Evolutionary conservation across 2,113 vertebrate genomes (phyloP).

Genomic region (Centropus bengalensis): DNA sequence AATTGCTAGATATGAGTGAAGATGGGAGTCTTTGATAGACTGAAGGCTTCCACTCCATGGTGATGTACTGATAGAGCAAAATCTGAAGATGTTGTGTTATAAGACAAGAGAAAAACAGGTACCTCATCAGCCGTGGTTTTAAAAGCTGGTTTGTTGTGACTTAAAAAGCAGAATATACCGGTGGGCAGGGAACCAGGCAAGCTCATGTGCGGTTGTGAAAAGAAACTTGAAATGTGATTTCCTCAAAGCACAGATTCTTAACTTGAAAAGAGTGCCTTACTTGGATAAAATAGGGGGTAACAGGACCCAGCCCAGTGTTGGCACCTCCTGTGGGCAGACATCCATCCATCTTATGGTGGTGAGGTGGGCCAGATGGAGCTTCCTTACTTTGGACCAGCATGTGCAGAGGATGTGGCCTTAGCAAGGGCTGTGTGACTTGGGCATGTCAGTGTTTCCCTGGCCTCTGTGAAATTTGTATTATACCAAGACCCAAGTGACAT

Average conservation of each 20-base stretch:
- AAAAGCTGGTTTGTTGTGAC: neutral
- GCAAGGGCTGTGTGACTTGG: neutral
- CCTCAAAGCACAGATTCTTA: neutral
- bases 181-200: neutral
- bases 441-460: neutral
- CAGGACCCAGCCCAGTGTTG: too few relatives aligned
- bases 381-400: neutral
- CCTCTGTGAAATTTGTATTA: neutral
- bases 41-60: neutral
- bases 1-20: neutral
- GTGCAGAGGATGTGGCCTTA: fast-evolving
- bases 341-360: neutral
- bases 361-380: neutral
- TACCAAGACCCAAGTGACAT: neutral
- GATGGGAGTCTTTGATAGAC: neutral
- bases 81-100: neutral
- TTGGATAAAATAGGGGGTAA: neutral
- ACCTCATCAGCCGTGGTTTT: neutral
- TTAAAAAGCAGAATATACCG: neutral
- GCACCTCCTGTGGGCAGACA: neutral
- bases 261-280: neutral
- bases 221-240: neutral
- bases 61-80: neutral
- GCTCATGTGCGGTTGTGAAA: neutral
- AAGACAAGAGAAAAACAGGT: neutral